A percentile compares a stretch with the other conserved stretches of the same genome.
phyloP scores from a whole-genome alignment of 2,113 vertebrate genomes.

The Loxodonta africana region DNA sequence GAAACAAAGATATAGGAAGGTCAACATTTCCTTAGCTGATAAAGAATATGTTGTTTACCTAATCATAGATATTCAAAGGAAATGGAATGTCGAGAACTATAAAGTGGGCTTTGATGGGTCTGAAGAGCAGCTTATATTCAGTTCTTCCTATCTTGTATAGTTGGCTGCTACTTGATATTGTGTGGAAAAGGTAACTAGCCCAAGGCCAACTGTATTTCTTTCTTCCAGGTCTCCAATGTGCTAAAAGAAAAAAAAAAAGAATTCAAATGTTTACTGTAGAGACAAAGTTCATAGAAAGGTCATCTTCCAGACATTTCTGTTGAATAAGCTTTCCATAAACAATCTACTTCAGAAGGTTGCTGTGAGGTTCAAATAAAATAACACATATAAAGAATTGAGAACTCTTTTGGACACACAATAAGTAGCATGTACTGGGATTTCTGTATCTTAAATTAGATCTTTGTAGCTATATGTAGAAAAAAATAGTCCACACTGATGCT shows the following conservation, averaged over 20 bases:
- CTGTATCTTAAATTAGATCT: conserved; percentile 14
- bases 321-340: not conserved
- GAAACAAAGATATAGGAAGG: not conserved
- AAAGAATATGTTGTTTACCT: not conserved
- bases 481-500: not conserved
- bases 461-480: conserved; percentile 1
- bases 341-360: not conserved
- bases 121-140: not conserved
- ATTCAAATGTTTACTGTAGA: not conserved
- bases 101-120: accelerated
- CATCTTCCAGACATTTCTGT: not conserved
- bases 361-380: not conserved
- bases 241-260: not conserved
- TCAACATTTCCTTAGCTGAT: not conserved
- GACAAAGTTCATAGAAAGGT: not conserved
- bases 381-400: not conserved
- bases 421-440: not conserved
- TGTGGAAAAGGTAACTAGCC: not conserved
- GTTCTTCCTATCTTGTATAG: too few species aligned
- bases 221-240: not conserved
- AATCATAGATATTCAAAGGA: not conserved
- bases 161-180: not conserved
- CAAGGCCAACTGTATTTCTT: accelerated
- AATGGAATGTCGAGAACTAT: not conserved
- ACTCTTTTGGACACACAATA: not conserved